Conservation (phyloP, 2,888 invertebrate species). For the Biston stratarius region DNA sequence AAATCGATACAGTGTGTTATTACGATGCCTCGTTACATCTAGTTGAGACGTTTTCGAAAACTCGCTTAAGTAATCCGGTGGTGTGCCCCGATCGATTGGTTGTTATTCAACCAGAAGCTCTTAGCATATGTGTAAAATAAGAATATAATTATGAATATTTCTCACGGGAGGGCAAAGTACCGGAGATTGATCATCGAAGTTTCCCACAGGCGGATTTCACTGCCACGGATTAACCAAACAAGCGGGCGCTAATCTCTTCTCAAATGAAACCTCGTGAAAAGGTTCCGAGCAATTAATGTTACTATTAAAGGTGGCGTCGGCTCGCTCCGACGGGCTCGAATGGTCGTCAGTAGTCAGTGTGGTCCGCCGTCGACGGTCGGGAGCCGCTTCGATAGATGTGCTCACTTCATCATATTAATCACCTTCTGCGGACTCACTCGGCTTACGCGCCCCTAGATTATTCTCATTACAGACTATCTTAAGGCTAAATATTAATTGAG, state of each 20-base stretch:
- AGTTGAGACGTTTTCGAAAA: constrained; percentile 34
- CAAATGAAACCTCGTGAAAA: constrained; percentile 76
- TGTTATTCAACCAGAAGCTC: constrained; percentile 42
- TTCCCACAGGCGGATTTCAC: constrained; percentile 65
- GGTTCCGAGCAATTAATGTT: constrained; percentile 70
- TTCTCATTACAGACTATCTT: constrained; percentile 81
- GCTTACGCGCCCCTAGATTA: constrained; percentile 81
- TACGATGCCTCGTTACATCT: constrained; percentile 39
- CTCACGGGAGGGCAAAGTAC: constrained; percentile 51
- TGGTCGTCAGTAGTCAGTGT: constrained; percentile 60
- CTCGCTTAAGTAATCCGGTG: constrained; percentile 31
- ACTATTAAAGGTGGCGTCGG: constrained; percentile 60
- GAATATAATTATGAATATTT: constrained; percentile 42
- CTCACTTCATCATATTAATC: constrained; percentile 81
- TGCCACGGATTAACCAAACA: constrained; percentile 75
- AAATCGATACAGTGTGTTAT: constrained; percentile 49
- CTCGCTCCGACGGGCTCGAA: constrained; percentile 55
- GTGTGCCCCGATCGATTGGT: constrained; percentile 29
- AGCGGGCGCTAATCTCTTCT: constrained; percentile 77
- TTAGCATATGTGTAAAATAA: constrained; percentile 46
- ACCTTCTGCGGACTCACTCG: constrained; percentile 76
- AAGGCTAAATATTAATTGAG: constrained; percentile 85
- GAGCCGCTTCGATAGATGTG: constrained; percentile 66
- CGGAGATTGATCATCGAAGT: constrained; percentile 58
- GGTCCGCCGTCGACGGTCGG: constrained; percentile 62